Evolutionary conservation across 2,888 invertebrate species (phyloP).

Genomic region (Bombylius discolor): DNA sequence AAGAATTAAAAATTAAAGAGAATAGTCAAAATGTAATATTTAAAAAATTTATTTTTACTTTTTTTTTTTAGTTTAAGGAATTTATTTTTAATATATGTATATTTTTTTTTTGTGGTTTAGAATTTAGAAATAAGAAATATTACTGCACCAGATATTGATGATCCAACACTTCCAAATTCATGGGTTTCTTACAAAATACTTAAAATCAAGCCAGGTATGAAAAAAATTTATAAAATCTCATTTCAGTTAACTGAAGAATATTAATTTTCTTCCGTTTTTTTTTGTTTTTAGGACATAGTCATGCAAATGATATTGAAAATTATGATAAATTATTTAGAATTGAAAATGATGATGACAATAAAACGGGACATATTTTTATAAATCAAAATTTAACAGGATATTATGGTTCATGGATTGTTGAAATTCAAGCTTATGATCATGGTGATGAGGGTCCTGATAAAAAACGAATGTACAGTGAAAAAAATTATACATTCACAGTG

Average conservation of each 20-base stretch:
- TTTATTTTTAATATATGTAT: background rate
- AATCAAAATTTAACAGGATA: conserved; percentile 38
- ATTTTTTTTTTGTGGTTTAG: too few species aligned
- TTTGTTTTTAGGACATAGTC: background rate
- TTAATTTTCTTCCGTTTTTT: background rate
- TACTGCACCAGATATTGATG: conserved; percentile 42
- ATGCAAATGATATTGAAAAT: conserved; percentile 22
- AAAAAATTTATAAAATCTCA: background rate
- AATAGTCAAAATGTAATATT: conserved; percentile 17
- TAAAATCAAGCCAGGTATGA: conserved; percentile 24
- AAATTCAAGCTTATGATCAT: conserved; percentile 45
- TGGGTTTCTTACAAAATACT: conserved; percentile 40
- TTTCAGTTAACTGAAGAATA: too few species aligned
- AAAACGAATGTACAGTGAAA: conserved; percentile 31
- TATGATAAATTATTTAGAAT: conserved; percentile 27
- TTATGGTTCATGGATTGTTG: conserved; percentile 45
- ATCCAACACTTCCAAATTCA: conserved; percentile 41
- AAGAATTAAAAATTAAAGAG: conserved; percentile 21
- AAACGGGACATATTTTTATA: conserved; percentile 38
- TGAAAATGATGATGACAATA: conserved; percentile 27
- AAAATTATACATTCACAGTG: conserved; percentile 38
- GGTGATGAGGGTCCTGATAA: conserved; percentile 26
- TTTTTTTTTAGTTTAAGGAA: background rate
- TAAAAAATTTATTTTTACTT: background rate
- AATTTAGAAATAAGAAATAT: conserved; percentile 19